Evolutionary conservation across 2,113 vertebrate genomes (phyloP), one percentile per base, ranked within the genome.

Genomic region (Fulmarus glacialis): DNA sequence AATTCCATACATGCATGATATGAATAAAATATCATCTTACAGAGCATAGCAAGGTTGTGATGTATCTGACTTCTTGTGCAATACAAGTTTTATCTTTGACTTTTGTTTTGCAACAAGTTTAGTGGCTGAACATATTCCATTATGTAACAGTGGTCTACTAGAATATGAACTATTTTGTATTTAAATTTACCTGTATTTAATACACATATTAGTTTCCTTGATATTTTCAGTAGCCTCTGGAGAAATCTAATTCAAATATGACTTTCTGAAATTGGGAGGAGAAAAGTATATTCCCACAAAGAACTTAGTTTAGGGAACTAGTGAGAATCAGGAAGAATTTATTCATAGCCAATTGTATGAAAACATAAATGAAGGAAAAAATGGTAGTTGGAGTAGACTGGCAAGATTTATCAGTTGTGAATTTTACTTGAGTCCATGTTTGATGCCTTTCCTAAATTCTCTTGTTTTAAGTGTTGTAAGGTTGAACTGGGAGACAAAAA

Each of bases 21-120:
- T 42, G 38, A 96, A 92, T 93, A 79, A 96, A 94, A 34, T 91
- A 92, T 93, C 74, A 45, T 96, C 53, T 97, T 89, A 96, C 67
- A 48, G 16, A 85, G 27, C 82, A 89, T 96, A 70, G 67, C 71
- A 27, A 91, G 17, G 74, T 29, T 56, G 82, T 70, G 73, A 86
- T 94, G 12, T 38, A 56, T 59, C 38, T 86, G 52, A 58, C 40
- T 91, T 92, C 75, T 93, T 94, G 78, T 59, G 82, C 82, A 94
- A 77, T 85, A 17, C 4, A 66, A 74, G 53, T 42, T 90, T 3
- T 45, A 11, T 68, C 22, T 93, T 85, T 85, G 47, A 66, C 58
- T 77, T 88, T 30, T 89, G 29, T 91, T 90, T 94, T 83, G 66
- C 82, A 94, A 56, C 34, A 53, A 47, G 34, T 81, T 93, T 89